Conservation (phyloP, 2,888 invertebrate genomes). For the Dryococelus australis region DNA sequence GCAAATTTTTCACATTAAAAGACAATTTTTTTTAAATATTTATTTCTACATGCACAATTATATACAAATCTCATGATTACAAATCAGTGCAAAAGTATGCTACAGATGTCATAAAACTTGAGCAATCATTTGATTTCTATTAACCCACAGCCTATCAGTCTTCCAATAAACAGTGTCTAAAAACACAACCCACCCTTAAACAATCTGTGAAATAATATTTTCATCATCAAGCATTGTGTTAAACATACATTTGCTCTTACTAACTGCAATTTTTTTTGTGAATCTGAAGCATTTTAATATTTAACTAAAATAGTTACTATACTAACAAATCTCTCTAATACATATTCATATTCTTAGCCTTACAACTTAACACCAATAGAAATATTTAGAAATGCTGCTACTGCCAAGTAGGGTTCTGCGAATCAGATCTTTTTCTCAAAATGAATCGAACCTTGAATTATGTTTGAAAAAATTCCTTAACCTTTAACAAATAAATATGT, state of each 20-base stretch:
- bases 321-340: background rate
- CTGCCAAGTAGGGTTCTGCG: background rate
- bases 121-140: conserved; percentile 16
- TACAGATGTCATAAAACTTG: conserved; percentile 16
- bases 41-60: conserved; percentile 10
- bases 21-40: background rate
- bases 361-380: background rate
- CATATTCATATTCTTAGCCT: background rate
- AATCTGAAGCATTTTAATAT: too few species aligned
- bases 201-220: background rate
- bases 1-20: too few species aligned
- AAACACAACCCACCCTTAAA: background rate
- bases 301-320: background rate
- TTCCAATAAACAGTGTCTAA: conserved; percentile 11
- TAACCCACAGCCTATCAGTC: conserved; percentile 16
- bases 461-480: too few species aligned
- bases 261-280: background rate
- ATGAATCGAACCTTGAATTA: too few species aligned
- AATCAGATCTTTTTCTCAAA: too few species aligned
- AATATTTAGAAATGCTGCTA: background rate
- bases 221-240: background rate
- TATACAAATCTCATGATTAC: conserved; percentile 16
- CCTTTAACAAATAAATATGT: too few species aligned
- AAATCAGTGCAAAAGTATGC: conserved; percentile 16
- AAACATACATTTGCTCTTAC: background rate